Base-by-base conservation (phyloP, 2,797 vertebrate species). In the Scolopax bukidnonensis region DNA sequence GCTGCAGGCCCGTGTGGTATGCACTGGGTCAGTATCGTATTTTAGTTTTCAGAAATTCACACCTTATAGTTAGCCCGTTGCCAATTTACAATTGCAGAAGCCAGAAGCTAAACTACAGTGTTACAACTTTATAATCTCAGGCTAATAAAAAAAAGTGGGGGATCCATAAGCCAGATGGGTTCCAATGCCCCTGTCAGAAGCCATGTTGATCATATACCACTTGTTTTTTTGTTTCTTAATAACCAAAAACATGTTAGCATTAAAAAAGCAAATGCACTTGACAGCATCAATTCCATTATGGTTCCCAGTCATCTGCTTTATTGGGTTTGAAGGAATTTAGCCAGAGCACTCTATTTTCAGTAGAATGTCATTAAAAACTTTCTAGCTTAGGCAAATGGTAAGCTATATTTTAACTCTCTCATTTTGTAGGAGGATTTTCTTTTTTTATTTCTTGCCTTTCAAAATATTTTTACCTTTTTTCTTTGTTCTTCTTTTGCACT, bases 121-220 rank as follows among this genome's bases (percentile, higher is more conserved):
- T 95, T 97, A 95, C 91, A 97, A 97, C 95, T 97, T 97, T 84
- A 85, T 96, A 96, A 96, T 93, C 92, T 96, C 96, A 94, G 77
- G 89, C 90, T 89, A 87, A 94, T 90, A 89, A 95, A 97, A 92
- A 91, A 89, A 82, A 82, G 53, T 90, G 81, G 76, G 89, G 71
- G 43, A 90, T 97, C 94, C 94, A 96, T 93, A 57, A 90, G 76
- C 96, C 97, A 97, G 95, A 97, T 97, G 97, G 95, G 93, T 97
- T 97, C 95, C 95, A 97, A 96, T 92, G 94, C 93, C 79, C 64
- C 76, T 85, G 94, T 94, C 91, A 95, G 95, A 95, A 97, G 93
- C 93, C 95, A 24, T 43, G 43, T 68, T 91, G 91, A 91, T 56
- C 50, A 97, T 89, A 94, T 51, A 65, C 53, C 70, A 80, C 94